Evolutionary conservation across 2,113 vertebrate species (phyloP).

Genomic region (Progne subis): DNA sequence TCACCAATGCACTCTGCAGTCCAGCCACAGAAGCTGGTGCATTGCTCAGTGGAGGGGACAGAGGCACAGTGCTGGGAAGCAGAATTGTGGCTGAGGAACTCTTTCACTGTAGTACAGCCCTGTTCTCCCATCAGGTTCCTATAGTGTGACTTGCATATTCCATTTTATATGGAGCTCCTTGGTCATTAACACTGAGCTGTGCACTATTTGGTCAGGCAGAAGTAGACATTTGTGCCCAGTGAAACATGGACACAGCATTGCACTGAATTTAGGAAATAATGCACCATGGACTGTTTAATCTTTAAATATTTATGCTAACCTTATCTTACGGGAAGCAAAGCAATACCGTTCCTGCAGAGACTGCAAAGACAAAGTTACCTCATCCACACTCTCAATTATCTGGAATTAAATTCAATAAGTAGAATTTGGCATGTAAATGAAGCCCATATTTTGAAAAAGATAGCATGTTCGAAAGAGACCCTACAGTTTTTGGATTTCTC

Average conservation of each 20-base stretch:
- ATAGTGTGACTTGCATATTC: background rate
- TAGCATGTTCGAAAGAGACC: background rate
- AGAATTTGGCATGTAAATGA: background rate
- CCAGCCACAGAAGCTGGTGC: background rate
- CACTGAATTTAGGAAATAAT: background rate
- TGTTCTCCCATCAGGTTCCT: background rate
- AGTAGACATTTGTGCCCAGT: background rate
- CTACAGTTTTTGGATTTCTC: background rate
- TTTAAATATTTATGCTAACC: background rate
- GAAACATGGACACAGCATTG: background rate
- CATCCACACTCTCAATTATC: background rate
- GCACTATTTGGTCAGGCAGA: background rate
- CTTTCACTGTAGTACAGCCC: background rate
- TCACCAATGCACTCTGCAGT: background rate
- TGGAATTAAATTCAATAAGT: background rate
- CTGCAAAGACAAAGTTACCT: background rate
- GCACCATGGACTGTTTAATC: background rate
- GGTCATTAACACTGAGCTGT: background rate
- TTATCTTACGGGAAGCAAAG: background rate
- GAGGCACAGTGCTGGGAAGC: background rate
- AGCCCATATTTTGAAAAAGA: background rate
- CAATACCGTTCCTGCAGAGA: background rate
- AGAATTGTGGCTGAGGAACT: background rate
- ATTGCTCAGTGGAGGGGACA: background rate
- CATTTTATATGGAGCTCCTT: fast-evolving